A percentile compares a stretch with the other conserved stretches of the same genome.
These are phyloP conservation scores for Coccyzus lansbergi DNA, from an alignment of 2,797 vertebrate genomes.

Conservation along the genomic window DNA sequence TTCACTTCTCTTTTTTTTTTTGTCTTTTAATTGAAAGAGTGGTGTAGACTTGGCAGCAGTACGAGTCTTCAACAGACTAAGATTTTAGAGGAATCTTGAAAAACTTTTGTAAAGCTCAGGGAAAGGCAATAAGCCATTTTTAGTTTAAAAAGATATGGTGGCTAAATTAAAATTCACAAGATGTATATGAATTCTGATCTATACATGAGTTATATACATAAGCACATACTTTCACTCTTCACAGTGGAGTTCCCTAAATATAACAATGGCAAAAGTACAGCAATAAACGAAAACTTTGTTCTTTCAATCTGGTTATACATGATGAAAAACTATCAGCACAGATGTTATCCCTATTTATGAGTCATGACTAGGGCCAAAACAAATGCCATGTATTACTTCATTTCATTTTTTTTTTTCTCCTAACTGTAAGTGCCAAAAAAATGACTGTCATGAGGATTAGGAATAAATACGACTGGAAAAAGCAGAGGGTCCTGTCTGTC, in stretches of 20 bases:
- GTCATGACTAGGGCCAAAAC: conserved; percentile 22
- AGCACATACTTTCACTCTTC: not conserved
- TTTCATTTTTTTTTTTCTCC: not conserved
- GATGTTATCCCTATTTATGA: conserved; percentile 45
- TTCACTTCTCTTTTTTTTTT: not conserved
- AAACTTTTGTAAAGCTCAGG: conserved; percentile 14
- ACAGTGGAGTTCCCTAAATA: conserved; percentile 29
- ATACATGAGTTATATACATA: not conserved
- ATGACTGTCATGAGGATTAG: not conserved
- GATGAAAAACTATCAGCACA: conserved; percentile 47
- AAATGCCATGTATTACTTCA: conserved; percentile 40
- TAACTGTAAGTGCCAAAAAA: conserved; percentile 28
- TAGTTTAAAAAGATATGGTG: not conserved
- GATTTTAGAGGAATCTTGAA: not conserved
- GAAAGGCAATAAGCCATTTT: conserved; percentile 13
- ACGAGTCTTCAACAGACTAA: not conserved
- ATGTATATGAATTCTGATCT: not conserved
- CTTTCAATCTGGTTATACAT: conserved; percentile 13
- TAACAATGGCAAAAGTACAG: conserved; percentile 43
- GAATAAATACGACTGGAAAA: not conserved
- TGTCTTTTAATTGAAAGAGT: conserved; percentile 52
- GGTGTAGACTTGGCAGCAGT: conserved; percentile 20
- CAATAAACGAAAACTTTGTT: conserved; percentile 30
- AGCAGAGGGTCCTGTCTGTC: not conserved
- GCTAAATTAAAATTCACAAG: conserved; percentile 33